Percentiles rank a stretch among this genome's conserved stretches.
These are phyloP conservation scores for Agriotes lineatus DNA, from an alignment of 2,888 invertebrate genomes.

Conservation along the genomic window DNA sequence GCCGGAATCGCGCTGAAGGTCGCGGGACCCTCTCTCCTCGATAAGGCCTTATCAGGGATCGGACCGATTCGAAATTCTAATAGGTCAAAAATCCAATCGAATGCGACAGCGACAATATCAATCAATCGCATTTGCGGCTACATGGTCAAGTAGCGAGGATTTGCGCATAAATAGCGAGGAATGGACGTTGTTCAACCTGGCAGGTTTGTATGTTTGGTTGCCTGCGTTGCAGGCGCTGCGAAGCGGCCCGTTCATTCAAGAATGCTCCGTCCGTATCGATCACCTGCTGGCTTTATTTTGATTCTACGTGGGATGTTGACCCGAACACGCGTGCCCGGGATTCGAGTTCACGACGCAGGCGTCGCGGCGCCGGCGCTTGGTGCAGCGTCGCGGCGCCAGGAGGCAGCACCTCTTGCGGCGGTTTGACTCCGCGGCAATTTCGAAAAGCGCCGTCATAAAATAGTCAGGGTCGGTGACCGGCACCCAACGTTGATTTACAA, in stretches of 20 bases:
- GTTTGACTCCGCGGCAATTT: background rate
- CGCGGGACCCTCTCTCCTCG: conserved; percentile 23
- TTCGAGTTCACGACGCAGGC: conserved; percentile 50
- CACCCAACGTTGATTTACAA: background rate
- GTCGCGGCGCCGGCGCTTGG: conserved; percentile 33
- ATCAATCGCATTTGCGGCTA: no score
- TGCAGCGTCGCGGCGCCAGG: conserved; percentile 53
- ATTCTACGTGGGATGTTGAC: conserved; percentile 53
- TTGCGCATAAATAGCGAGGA: no score
- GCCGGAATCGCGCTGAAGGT: conserved; percentile 46
- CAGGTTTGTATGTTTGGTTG: conserved; percentile 26
- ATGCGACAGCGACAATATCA: no score
- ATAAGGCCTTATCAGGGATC: conserved; percentile 2
- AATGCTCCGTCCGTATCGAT: conserved; percentile 33
- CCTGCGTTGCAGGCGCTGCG: conserved; percentile 40
- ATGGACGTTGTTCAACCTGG: background rate
- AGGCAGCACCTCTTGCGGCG: conserved; percentile 52
- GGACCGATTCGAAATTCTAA: background rate
- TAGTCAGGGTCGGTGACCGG: conserved; percentile 8
- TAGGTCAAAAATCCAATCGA: background rate
- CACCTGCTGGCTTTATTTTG: conserved; percentile 43
- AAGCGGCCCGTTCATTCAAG: conserved; percentile 36
- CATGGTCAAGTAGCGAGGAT: no score
- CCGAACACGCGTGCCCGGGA: conserved; percentile 48
- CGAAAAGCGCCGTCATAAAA: no score